Evolutionary conservation across 1,140 invertebrate species (phyloP), one percentile per base, ranked within the genome.

Genomic region (Atta cephalotes): DNA sequence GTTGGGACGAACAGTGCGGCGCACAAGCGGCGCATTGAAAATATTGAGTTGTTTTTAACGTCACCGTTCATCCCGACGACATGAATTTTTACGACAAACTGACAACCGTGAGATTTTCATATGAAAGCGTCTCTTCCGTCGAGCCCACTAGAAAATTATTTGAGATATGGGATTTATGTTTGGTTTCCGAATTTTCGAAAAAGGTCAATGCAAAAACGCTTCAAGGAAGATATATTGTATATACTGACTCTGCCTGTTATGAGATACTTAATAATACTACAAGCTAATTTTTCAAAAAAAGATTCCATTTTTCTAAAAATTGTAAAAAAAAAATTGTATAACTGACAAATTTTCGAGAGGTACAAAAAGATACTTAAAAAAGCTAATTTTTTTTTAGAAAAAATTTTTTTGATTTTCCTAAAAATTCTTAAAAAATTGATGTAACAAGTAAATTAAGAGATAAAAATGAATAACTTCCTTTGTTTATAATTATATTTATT

Each of bases 41-140:
- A 85, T 85, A 85, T 85, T 58, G 82, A 63, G 60, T 79, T 65
- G 82, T 79, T 85, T 79, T 85, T 79, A 65, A 79, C 82, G 74
- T 31, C 74, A 14, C 62, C 72, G 74, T 78, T 85, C 82, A 66
- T 78, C 72, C 45, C 16, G 72, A 25, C n/a, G 45, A 76, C 82
- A 79, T 85, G 74, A 85, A 85, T 85, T 85, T 79, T 85, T 85
- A 85, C 76, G 82, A 66, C 60, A 62, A 85, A 79, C 77, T 66
- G 82, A 85, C 82, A 85, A 60, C 72, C 76, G 82, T 39, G 74
- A 76, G 62, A 77, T 85, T 85, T 85, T 85, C 82, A 78, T 78
- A 79, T 51, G 82, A 78, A 85, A 78, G 51, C 58, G 77, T 45
- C 58, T 31, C n/a, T 31, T 31, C 28, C 58, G 60, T 65, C n/a